Conservation (phyloP, 1,140 invertebrate species). For the Drosophila pseudoananassae region DNA sequence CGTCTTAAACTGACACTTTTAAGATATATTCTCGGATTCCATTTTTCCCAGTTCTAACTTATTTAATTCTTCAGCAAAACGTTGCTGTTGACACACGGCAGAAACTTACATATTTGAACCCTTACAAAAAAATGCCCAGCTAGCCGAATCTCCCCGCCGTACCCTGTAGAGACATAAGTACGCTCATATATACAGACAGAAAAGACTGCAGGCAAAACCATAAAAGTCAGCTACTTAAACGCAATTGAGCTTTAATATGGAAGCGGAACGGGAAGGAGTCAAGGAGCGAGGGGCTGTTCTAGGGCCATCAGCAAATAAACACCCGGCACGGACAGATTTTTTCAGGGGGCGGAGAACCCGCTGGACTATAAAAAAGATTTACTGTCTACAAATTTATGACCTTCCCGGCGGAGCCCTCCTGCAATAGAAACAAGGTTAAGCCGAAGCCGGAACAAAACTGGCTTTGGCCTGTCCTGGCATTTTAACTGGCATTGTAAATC, state of each 20-base stretch:
- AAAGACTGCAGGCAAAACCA: slow-evolving; percentile 55
- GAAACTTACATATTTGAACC: no score
- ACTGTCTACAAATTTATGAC: slow-evolving; percentile 71
- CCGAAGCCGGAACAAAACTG: slow-evolving; percentile 55
- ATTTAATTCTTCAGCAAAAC: no score
- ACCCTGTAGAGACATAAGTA: neutral
- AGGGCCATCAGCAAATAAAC: slow-evolving; percentile 63
- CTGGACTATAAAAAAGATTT: slow-evolving; percentile 73
- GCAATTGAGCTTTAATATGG: slow-evolving; percentile 71
- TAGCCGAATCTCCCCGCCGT: neutral
- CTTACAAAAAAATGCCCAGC: no score
- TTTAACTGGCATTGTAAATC: slow-evolving; percentile 73
- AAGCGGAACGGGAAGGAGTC: slow-evolving; percentile 3
- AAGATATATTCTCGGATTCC: no score
- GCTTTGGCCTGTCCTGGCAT: slow-evolving; percentile 47
- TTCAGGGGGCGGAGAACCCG: slow-evolving; percentile 15
- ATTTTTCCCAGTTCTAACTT: no score
- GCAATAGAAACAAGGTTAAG: slow-evolving; percentile 57
- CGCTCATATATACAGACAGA: slow-evolving; percentile 5
- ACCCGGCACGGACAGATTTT: slow-evolving; percentile 45
- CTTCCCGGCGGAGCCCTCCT: slow-evolving; percentile 27
- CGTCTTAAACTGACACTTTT: no score
- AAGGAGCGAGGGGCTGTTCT: slow-evolving; percentile 1
- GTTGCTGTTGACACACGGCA: no score
- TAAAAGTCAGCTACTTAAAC: slow-evolving; percentile 79